Base-by-base conservation (phyloP, 2,888 invertebrate genomes). In the Amphipoea lucens region DNA sequence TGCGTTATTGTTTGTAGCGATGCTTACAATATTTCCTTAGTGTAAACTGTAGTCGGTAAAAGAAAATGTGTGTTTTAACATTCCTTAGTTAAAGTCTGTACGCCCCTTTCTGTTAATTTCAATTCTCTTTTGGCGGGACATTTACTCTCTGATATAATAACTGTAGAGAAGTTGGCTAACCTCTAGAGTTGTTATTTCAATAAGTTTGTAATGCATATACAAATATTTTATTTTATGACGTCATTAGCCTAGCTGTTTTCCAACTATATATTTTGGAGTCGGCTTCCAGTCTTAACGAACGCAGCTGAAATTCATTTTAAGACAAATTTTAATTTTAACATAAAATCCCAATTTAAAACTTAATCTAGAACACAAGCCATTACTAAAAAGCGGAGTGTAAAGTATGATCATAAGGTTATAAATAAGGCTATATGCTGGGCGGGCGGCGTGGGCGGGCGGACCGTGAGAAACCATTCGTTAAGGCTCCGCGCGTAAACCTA, bases 391-490 rank as follows among this genome's bases (percentile, higher is more conserved):
- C 40, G 14, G 73, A 71, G 89, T 88, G 89, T 88, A 84, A 79
- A 81, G 78, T 85, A 66, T 74, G 81, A 76, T 76, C 76, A 75
- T 82, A 78, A 79, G 81, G 87, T 86, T 88, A 89, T 90, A 91
- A 91, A 89, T 91, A 88, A 87, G 79, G 84, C 75, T 78, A 74
- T 81, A 60, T 63, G 85, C 74, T 74, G 81, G 88, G 85, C 85
- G 87, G 90, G 83, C 86, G 88, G 87, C 85, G 92, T 92, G 90
- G 92, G 92, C 89, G 90, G 89, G 82, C 85, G 82, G 82, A 83
- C 80, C 92, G 92, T 92, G 92, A 87, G 92, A 92, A 92, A 82
- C 76, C 62, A 79, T 85, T 85, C 87, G 74, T 89, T 90, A 89
- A 81, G 76, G 78, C 81, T 84, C 29, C 40, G 62, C 75, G 72